Conservation (phyloP, 2,113 vertebrate species). For the Aix galericulata region DNA sequence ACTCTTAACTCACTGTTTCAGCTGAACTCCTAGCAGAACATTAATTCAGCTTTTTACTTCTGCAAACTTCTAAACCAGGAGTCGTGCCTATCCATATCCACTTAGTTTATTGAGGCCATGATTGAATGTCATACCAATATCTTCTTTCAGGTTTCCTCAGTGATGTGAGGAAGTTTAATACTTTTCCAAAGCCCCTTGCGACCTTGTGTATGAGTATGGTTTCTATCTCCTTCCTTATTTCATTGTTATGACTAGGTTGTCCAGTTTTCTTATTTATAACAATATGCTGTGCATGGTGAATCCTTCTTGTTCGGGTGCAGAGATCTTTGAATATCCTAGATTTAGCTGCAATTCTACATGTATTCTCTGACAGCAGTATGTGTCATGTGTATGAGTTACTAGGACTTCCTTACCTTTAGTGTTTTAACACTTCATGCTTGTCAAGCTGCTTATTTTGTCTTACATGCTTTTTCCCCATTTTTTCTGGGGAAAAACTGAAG, state of each 20-base stretch:
- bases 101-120: not conserved
- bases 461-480: not conserved
- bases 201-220: not conserved
- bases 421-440: not conserved
- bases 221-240: not conserved
- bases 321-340: not conserved
- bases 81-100: not conserved
- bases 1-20: not conserved
- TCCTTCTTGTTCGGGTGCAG: not conserved
- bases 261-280: not conserved
- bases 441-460: not conserved
- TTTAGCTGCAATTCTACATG: not conserved
- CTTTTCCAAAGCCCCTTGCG: not conserved
- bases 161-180: not conserved
- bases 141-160: not conserved
- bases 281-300: not conserved
- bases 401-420: not conserved
- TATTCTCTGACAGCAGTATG: not conserved
- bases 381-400: not conserved
- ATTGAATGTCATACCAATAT: not conserved
- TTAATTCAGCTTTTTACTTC: not conserved
- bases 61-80: not conserved
- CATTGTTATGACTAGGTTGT: not conserved
- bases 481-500: not conserved
- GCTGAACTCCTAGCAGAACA: not conserved